Base-by-base conservation (phyloP, 2,888 invertebrate species). In the Clitarchus hookeri region DNA sequence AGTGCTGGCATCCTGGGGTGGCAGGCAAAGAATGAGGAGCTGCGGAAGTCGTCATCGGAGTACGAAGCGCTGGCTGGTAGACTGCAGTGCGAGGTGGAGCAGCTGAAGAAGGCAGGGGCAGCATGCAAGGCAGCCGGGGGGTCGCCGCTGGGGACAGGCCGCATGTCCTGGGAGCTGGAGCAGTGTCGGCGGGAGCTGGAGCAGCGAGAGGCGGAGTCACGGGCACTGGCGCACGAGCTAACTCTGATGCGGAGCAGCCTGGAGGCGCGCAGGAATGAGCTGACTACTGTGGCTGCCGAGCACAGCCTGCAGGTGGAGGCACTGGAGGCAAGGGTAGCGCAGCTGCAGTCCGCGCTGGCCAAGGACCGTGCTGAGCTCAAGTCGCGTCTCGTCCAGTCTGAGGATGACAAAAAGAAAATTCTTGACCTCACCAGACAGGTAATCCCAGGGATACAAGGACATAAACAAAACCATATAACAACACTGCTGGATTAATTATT, bases 341-440 rank as follows among this genome's bases (percentile, higher is more conserved):
- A 89, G 84, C 86, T 89, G 25, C 89, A 89, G 86, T 86, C 88
- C 23, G 87, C 88, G n/a, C 87, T 89, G 83, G 87, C 87, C 25
- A 91, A 92, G 83, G 91, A 89, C 87, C 91, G 91, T 83, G 92
- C 92, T 88, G 94, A 94, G 88, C 92, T 93, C 82, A 94, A 93
- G 25, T 6, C 48, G 23, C 82, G 48, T 25, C 27, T 44, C 77
- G 44, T 53, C 27, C 53, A 27, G 79, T 79, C 16, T 25, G 85
- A 85, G 48, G 85, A 94, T 91, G 95, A 95, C 90, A 92, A 92
- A 4, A 93, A 93, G 88, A 93, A 94, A 84, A 95, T 96, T 88
- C 94, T 95, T 90, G 96, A 97, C 91, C 91, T 97, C 65, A 96
- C 96, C 89, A 92, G 96, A 80, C 96, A 97, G 88, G 89, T 89